These are phyloP conservation scores for Trichechus manatus DNA, from an alignment of 2,113 vertebrate genomes.

Conservation along the genomic window DNA sequence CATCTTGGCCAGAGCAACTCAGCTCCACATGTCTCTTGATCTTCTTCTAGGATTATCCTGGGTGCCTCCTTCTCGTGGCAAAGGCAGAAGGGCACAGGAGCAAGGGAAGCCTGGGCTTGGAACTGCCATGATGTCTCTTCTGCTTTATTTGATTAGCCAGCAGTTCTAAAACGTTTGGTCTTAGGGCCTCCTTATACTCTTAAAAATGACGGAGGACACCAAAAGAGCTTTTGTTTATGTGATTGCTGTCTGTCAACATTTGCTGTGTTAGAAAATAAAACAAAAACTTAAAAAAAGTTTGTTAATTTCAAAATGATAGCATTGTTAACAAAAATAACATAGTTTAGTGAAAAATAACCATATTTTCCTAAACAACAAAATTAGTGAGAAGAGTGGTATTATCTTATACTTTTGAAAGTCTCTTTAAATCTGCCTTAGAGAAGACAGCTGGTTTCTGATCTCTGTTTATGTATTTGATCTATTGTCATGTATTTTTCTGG, in stretches of 20 bases:
- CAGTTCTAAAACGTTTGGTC: background rate
- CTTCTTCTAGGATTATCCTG: background rate
- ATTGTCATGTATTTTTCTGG: background rate
- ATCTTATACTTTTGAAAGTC: background rate
- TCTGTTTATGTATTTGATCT: background rate
- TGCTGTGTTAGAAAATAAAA: background rate
- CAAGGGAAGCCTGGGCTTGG: background rate
- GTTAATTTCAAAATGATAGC: background rate
- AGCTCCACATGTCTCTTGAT: background rate
- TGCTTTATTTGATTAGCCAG: background rate
- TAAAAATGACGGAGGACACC: background rate
- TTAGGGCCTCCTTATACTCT: background rate
- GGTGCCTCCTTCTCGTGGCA: background rate
- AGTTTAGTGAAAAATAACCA: background rate
- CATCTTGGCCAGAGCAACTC: background rate
- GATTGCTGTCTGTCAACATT: background rate
- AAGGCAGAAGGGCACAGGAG: background rate
- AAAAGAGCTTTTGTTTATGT: background rate
- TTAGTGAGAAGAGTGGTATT: background rate
- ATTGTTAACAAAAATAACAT: background rate
- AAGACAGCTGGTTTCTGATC: background rate
- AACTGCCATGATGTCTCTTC: background rate
- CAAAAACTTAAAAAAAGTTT: background rate
- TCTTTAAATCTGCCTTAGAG: background rate
- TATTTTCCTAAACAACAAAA: background rate